Conservation (phyloP, 2,888 invertebrate species). For the Ectemnius lituratus region DNA sequence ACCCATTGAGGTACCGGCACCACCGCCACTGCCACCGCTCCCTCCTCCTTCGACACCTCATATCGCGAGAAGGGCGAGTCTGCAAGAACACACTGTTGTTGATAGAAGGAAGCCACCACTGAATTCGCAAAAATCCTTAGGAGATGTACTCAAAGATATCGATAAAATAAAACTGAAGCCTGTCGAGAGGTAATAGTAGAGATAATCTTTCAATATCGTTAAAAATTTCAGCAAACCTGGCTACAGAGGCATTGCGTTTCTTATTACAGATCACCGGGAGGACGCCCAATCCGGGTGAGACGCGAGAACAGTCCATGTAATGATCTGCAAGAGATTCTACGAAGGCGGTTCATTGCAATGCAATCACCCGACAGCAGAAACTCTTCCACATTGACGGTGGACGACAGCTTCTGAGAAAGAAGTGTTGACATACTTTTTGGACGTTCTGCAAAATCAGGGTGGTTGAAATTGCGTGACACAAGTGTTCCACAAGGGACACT, state of each 20-base stretch:
- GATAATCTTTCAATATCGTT: background rate
- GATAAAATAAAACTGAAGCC: slow-evolving; percentile 72
- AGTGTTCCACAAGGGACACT: slow-evolving; percentile 32
- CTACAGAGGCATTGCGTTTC: background rate
- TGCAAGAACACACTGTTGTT: slow-evolving; percentile 73
- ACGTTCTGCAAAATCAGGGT: slow-evolving; percentile 27
- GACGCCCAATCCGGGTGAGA: slow-evolving; percentile 69
- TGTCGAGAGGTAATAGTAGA: slow-evolving; percentile 66
- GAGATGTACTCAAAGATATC: slow-evolving; percentile 73
- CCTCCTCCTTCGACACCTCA: slow-evolving; percentile 74
- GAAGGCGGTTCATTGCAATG: slow-evolving; percentile 73
- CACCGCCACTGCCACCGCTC: slow-evolving; percentile 70
- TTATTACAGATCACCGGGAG: slow-evolving; percentile 71
- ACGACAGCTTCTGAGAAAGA: slow-evolving; percentile 68
- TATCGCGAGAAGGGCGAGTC: slow-evolving; percentile 74
- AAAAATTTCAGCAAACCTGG: too few species aligned
- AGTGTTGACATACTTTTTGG: slow-evolving; percentile 24
- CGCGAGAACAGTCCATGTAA: slow-evolving; percentile 75
- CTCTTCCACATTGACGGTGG: slow-evolving; percentile 66
- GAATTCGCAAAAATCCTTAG: slow-evolving; percentile 71
- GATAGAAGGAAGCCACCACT: slow-evolving; percentile 68
- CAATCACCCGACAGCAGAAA: slow-evolving; percentile 72
- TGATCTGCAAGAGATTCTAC: slow-evolving; percentile 74
- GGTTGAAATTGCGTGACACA: slow-evolving; percentile 30
- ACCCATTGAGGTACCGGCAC: slow-evolving; percentile 54